Conservation (phyloP, 2,888 invertebrate genomes). For the Pyrocoelia pectoralis region DNA sequence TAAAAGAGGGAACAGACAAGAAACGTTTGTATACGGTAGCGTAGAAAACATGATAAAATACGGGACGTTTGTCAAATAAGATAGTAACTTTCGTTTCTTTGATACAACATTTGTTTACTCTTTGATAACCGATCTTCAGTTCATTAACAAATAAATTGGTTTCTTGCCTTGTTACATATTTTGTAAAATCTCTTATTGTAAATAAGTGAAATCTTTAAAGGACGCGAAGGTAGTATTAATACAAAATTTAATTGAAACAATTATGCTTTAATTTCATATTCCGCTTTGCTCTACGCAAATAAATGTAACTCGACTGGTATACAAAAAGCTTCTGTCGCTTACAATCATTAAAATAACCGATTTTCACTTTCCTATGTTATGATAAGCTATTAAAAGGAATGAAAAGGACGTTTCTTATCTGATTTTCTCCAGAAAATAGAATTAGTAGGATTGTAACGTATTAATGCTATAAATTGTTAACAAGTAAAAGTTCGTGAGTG, state of each 20-base stretch:
- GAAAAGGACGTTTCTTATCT: too few species aligned
- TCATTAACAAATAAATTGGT: neutral
- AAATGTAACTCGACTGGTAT: constrained; percentile 18
- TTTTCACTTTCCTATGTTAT: neutral
- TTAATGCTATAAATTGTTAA: too few species aligned
- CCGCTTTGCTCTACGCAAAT: constrained; percentile 18
- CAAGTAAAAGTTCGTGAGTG: too few species aligned
- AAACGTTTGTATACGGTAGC: constrained; percentile 28
- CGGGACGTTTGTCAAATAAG: constrained; percentile 41
- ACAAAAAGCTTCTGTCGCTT: constrained; percentile 19
- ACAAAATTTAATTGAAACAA: constrained; percentile 32
- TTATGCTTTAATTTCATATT: constrained; percentile 24
- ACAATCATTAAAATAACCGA: constrained; percentile 22
- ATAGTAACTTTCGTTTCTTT: constrained; percentile 34
- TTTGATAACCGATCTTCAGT: constrained; percentile 16
- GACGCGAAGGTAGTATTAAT: constrained; percentile 21
- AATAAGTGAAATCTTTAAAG: constrained; percentile 18
- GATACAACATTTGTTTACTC: constrained; percentile 23
- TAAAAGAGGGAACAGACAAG: constrained; percentile 30
- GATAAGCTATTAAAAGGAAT: too few species aligned
- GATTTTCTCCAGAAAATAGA: too few species aligned
- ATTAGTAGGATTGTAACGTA: too few species aligned
- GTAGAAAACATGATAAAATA: constrained; percentile 43
- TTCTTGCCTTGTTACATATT: constrained; percentile 4
- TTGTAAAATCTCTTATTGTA: constrained; percentile 6